A percentile compares a stretch with the other conserved stretches of the same genome.
Conservation (phyloP, 2,888 invertebrate genomes). For the Eumerus sabulonum region DNA sequence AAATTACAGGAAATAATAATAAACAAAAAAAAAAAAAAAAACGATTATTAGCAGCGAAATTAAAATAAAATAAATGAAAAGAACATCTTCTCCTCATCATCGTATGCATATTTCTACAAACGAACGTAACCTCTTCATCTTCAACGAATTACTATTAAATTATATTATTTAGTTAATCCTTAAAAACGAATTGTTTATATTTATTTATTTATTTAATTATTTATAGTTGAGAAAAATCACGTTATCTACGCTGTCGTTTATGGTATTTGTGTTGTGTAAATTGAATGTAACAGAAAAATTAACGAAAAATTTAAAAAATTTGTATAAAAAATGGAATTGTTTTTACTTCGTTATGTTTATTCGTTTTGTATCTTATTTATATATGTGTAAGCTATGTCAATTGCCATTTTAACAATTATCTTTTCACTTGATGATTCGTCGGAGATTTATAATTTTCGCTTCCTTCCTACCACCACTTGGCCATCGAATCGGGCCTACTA, state of each 20-base stretch:
- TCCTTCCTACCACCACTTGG: neutral
- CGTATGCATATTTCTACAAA: conserved; percentile 21
- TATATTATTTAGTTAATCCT: conserved; percentile 44
- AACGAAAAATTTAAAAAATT: conserved; percentile 34
- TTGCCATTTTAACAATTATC: conserved; percentile 25
- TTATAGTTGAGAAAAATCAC: conserved; percentile 52
- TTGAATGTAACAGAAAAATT: conserved; percentile 36
- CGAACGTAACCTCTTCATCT: conserved; percentile 45
- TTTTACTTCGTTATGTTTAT: conserved; percentile 44
- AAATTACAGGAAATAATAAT: conserved; percentile 59
- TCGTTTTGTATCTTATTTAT: conserved; percentile 19
- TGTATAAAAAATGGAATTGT: conserved; percentile 50
- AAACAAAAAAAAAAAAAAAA: conserved; percentile 42
- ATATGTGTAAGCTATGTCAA: conserved; percentile 31
- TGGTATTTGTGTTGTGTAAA: conserved; percentile 29
- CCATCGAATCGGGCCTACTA: neutral
- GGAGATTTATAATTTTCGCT: conserved; percentile 14
- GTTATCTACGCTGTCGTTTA: conserved; percentile 42
- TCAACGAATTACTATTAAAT: conserved; percentile 45
- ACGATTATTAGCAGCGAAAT: conserved; percentile 56
- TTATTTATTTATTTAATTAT: conserved; percentile 12
- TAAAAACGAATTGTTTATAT: conserved; percentile 2
- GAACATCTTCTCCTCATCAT: conserved; percentile 22
- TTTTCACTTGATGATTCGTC: neutral
- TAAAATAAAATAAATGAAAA: conserved; percentile 48